Percentiles rank a stretch among this genome's conserved stretches.
Evolutionary conservation across 2,888 invertebrate genomes (phyloP).

Genomic region (Encarsia formosa): DNA sequence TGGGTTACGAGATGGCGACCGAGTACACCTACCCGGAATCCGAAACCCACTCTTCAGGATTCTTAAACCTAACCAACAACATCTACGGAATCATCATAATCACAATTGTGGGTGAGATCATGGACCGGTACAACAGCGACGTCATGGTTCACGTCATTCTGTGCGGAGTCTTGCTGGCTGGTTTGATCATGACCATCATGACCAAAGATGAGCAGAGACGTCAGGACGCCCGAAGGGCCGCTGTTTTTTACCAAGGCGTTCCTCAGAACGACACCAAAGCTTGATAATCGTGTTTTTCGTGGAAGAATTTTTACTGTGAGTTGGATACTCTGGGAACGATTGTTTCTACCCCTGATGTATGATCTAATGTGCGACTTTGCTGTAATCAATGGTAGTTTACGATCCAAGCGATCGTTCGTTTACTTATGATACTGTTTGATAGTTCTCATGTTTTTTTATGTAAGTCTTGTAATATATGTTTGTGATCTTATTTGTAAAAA

Average conservation of each 20-base stretch:
- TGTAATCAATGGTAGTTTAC: too few relatives aligned
- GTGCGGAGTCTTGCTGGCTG: slow-evolving; percentile 37
- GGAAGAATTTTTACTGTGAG: too few relatives aligned
- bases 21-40: slow-evolving; percentile 71
- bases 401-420: too few relatives aligned
- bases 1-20: slow-evolving; percentile 71
- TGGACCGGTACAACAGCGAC: slow-evolving; percentile 43
- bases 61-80: slow-evolving; percentile 59
- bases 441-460: too few relatives aligned
- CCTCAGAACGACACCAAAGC: neutral
- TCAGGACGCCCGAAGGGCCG: slow-evolving; percentile 35
- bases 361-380: too few relatives aligned
- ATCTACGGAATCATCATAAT: slow-evolving; percentile 44
- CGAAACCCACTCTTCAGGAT: slow-evolving; percentile 66
- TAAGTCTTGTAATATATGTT: too few relatives aligned
- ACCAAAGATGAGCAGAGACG: slow-evolving; percentile 44
- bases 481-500: too few relatives aligned
- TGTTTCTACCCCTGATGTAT: too few relatives aligned
- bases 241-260: slow-evolving; percentile 2
- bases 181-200: slow-evolving; percentile 39
- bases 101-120: slow-evolving; percentile 40
- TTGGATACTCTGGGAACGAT: too few relatives aligned
- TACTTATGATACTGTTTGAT: too few relatives aligned
- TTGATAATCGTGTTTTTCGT: too few relatives aligned
- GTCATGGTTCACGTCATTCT: slow-evolving; percentile 45